These are phyloP conservation scores for Pristis pectinata DNA, from an alignment of 2,797 vertebrate genomes.

Conservation along the genomic window DNA sequence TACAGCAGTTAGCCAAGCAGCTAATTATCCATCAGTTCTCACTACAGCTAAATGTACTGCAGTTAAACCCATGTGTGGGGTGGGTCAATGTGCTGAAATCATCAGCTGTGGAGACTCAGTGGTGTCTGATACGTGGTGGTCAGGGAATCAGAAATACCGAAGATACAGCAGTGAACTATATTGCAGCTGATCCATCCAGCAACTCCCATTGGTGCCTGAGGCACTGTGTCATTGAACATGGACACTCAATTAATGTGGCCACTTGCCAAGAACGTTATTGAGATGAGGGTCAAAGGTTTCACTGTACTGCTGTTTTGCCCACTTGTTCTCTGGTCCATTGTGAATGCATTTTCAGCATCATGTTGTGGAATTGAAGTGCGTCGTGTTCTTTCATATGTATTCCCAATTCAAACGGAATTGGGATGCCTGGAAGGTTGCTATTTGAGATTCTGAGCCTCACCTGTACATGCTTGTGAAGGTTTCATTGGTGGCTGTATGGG, in stretches of 20 bases:
- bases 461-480: background rate
- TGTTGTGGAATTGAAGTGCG: background rate
- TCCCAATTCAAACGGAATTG: background rate
- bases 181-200: background rate
- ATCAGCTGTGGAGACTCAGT: too few species aligned
- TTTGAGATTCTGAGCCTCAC: background rate
- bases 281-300: background rate
- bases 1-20: too few species aligned
- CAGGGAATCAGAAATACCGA: background rate
- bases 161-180: background rate
- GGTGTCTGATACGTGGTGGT: background rate
- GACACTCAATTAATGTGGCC: background rate
- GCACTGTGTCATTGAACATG: background rate
- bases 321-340: background rate
- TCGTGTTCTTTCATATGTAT: background rate
- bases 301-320: background rate
- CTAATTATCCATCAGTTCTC: too few species aligned
- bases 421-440: background rate
- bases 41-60: too few species aligned
- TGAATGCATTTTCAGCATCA: too few species aligned
- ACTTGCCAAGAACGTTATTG: background rate
- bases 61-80: too few species aligned
- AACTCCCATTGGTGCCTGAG: background rate
- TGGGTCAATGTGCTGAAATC: too few species aligned
- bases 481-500: background rate